Evolutionary conservation across 1,140 invertebrate genomes (phyloP), one percentile per base, ranked within the genome.

Genomic region (Zaprionus taronus): DNA sequence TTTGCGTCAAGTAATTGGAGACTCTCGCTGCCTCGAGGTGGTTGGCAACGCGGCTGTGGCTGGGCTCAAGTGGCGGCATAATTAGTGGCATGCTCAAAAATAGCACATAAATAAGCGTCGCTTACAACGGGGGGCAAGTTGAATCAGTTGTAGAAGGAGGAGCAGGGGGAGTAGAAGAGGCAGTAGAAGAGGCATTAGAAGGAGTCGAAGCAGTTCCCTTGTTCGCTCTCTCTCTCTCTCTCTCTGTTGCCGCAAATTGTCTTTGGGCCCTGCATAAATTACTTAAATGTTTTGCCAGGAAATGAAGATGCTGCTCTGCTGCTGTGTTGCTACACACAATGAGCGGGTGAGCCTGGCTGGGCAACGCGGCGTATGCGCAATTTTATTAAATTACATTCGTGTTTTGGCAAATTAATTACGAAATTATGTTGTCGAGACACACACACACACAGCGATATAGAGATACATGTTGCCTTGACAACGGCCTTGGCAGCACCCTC

Each of bases 341-440:
- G 68, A 71, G 64, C 28, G 72, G 62, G 41, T 58, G 6, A 24
- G 17, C 7, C 12, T 63, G 41, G 68, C 55, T 31, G 49, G 51
- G 55, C 84, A 81, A 71, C 79, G 86, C 76, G 85, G 83, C 85
- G 85, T 90, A 89, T 89, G 76, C 85, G 85, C 85, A 89, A 90
- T 90, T 90, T 91, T 90, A 89, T 90, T 90, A 90, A 90, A 90
- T 90, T 90, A 90, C 85, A 86, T 90, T 90, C 85, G 85, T 90
- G 85, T 91, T 91, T 91, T 85, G 82, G 85, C 85, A 90, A 90
- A 90, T 90, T 90, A 90, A 90, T 90, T 90, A 90, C 82, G 77
- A 90, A 90, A 90, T 90, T 90, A 90, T 90, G 81, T 90, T 84
- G 85, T 89, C 85, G 73, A 87, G 79, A 73, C 80, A 77, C 24